Conservation (phyloP, 2,113 vertebrate species). For the Eubucco bourcierii region DNA sequence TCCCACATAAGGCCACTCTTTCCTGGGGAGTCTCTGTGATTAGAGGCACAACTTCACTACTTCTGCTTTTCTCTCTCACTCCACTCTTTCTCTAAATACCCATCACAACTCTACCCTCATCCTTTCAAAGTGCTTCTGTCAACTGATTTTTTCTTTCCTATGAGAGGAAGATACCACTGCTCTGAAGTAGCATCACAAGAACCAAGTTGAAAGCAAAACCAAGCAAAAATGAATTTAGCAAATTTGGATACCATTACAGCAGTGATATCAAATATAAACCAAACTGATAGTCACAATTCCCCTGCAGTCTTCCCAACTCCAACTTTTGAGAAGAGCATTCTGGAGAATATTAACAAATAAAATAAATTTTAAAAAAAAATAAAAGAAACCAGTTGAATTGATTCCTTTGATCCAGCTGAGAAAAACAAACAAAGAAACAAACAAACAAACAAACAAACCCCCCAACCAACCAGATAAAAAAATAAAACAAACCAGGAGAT, state of each 20-base stretch:
- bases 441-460: not conserved
- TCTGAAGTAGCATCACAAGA: not conserved
- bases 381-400: not conserved
- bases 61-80: not conserved
- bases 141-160: not conserved
- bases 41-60: not conserved
- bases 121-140: not conserved
- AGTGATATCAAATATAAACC: not conserved
- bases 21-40: not conserved
- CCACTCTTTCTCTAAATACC: not conserved
- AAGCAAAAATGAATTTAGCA: not conserved
- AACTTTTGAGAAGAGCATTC: not conserved
- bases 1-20: not conserved
- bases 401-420: not conserved
- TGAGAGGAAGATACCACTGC: not conserved
- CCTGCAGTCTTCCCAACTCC: not conserved
- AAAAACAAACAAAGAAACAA: not conserved
- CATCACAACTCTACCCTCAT: not conserved
- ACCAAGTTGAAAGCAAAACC: not conserved
- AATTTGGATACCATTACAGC: not conserved
- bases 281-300: conserved; percentile 1
- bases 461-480: too few species aligned
- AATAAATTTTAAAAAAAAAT: conserved; percentile 10
- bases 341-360: not conserved
- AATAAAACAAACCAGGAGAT: not conserved